Evolutionary conservation across 2,113 vertebrate species (phyloP), one percentile per base, ranked within the genome.

Genomic region (Ceyx margarethae): DNA sequence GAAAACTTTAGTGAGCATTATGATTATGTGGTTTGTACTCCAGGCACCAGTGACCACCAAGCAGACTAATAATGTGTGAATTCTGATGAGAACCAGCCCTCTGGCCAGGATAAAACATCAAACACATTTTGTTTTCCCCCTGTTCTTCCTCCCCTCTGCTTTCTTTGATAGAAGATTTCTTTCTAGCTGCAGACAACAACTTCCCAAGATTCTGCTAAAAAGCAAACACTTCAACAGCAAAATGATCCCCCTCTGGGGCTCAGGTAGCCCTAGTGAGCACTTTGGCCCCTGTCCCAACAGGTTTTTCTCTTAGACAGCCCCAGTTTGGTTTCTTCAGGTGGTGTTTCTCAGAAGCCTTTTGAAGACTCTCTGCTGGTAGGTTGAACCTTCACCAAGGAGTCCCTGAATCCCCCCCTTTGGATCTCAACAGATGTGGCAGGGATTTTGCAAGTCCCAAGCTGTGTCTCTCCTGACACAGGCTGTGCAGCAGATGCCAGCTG

Each of bases 1-100:
- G 91, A 90, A 94, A 96, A 92, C 87, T 87, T 95, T 82, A 94
- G 89, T 66, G 89, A 93, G 86, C 91, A 89, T 90, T 95, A 95
- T 84, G 84, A 90, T 90, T 89, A 94, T 51, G 89, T 73, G 81
- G 78, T 87, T 95, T 94, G 91, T 92, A 92, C 74, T 94, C 74
- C 81, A 91, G 91, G 74, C 74, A 91, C 77, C 92, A 85, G 3
- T 87, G 83, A 56, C 86, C 91, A 93, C 45, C 3, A 87, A 89
- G 77, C 50, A 87, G 81, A 33, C 67, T 56, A 77, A 89, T 93
- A 94, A 93, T 8, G 58, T 79, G 18, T 0, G 0, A 82, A 48
- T 64, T 76, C 89, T 90, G 92, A 95, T 29, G 77, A 84, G 78
- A 92, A 56, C 21, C 62, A 95, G 84, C 74, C 62, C 78, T 96